Conservation (phyloP, 2,797 vertebrate genomes). For the Percopsis omiscomaycus region DNA sequence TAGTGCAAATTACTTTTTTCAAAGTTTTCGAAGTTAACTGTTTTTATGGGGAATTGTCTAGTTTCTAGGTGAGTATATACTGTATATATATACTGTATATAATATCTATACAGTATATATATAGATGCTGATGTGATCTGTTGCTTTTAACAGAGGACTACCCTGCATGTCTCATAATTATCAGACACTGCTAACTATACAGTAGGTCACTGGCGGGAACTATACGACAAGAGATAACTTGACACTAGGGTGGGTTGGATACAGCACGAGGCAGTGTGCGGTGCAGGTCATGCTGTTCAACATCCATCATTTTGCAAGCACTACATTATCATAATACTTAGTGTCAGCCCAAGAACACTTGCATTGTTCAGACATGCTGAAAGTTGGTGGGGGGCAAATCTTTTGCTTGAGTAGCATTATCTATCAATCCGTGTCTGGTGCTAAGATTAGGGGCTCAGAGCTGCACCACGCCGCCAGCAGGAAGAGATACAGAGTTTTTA, state of each 20-base stretch:
- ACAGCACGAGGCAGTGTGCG: slow-evolving; percentile 37
- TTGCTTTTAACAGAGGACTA: slow-evolving; percentile 37
- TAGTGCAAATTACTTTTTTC: slow-evolving; percentile 25
- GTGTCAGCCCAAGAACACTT: slow-evolving; percentile 65
- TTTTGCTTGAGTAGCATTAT: slow-evolving; percentile 74
- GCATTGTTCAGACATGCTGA: slow-evolving; percentile 74
- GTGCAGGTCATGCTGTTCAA: slow-evolving; percentile 70
- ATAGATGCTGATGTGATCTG: neutral
- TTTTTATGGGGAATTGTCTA: slow-evolving; percentile 27
- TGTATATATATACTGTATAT: too few relatives aligned
- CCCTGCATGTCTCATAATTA: slow-evolving; percentile 30
- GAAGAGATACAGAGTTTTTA: slow-evolving; percentile 72
- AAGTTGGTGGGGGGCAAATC: slow-evolving; percentile 74
- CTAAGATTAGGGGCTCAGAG: slow-evolving; percentile 68
- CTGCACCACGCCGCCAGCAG: slow-evolving; percentile 67
- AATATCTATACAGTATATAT: neutral
- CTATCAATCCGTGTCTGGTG: slow-evolving; percentile 74
- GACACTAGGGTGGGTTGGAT: slow-evolving; percentile 40
- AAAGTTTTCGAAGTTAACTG: too few relatives aligned
- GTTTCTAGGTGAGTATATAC: neutral
- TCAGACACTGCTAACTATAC: slow-evolving; percentile 46
- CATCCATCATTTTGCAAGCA: slow-evolving; percentile 73
- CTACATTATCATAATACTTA: slow-evolving; percentile 77
- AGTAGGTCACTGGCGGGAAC: slow-evolving; percentile 28
- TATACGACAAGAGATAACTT: slow-evolving; percentile 55